Evolutionary conservation across 1,140 invertebrate species (phyloP), one percentile per base, ranked within the genome.

Genomic region (Drosophila jambulina): DNA sequence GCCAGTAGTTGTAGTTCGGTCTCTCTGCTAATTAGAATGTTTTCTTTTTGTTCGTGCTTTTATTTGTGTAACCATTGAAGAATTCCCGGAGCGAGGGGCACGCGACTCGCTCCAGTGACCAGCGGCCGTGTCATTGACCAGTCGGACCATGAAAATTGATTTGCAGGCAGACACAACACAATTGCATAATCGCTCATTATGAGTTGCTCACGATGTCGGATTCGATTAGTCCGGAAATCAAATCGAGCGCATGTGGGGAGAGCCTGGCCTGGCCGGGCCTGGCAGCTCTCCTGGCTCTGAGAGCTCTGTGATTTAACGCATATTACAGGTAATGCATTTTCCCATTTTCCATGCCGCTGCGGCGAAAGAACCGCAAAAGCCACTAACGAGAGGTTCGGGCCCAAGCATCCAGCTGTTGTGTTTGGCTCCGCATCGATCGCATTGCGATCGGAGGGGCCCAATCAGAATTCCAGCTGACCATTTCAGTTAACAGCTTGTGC

Each of bases 291-390:
- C 48, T 42, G 27, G 29, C 64, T 71, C 51, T 78, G 82, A 86
- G 82, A 82, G 29, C 64, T 71, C 51, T 78, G 82, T 85, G 82
- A 82, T 85, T 85, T 78, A 82, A 86, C 78, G 82, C 82, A 86
- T 82, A 87, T 87, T 87, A 87, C 74, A 84, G 77, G 63, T 88
- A 87, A 88, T 87, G 84, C 84, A 84, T 88, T 88, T 87, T 84
- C 65, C 59, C 84, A 84, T 88, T 88, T 87, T 84, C 77, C 59
- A 87, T 83, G 80, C 83, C 54, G 65, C 75, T 29, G 51, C 49
- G 34, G 42, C 32, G 25, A 49, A 74, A 75, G 75, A 78, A 75
- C 82, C 82, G 64, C 82, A 85, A 85, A 75, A 78, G 68, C 75
- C 82, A 85, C 82, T 86, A 82, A 85, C 65, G 80, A 82, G 42